Evolutionary conservation across 2,888 invertebrate genomes (phyloP).

Genomic region (Tinea semifulvella): DNA sequence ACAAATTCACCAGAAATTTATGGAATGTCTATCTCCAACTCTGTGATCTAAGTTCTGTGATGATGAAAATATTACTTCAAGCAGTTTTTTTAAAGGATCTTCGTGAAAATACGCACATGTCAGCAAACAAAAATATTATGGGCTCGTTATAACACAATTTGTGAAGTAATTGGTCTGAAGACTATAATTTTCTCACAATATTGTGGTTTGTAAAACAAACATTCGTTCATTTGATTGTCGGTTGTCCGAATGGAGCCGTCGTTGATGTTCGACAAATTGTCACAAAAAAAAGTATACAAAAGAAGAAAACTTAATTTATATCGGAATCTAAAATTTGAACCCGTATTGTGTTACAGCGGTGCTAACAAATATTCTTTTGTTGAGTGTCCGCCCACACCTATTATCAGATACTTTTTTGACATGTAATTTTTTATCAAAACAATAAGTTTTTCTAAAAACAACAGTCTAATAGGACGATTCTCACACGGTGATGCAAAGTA

Average conservation of each 20-base stretch:
- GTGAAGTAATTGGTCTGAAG: slow-evolving; percentile 22
- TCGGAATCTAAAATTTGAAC: slow-evolving; percentile 51
- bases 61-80: no score
- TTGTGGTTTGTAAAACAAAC: slow-evolving; percentile 39
- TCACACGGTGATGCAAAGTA: slow-evolving; percentile 31
- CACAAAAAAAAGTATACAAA: slow-evolving; percentile 38
- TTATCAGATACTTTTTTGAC: slow-evolving; percentile 61
- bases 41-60: background rate
- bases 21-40: background rate
- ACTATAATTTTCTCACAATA: slow-evolving; percentile 28
- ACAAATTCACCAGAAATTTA: background rate
- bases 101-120: slow-evolving; percentile 18
- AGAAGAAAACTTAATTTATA: slow-evolving; percentile 59
- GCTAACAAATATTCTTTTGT: slow-evolving; percentile 62
- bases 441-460: slow-evolving; percentile 46
- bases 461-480: slow-evolving; percentile 35
- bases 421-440: slow-evolving; percentile 66
- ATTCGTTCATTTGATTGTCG: slow-evolving; percentile 30
- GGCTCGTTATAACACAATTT: slow-evolving; percentile 23
- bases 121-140: slow-evolving; percentile 24
- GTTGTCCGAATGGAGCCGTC: slow-evolving; percentile 20
- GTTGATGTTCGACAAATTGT: slow-evolving; percentile 29
- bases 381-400: slow-evolving; percentile 54
- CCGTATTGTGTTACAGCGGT: slow-evolving; percentile 52
- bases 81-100: background rate